phyloP scores from a whole-genome alignment of 2,113 vertebrate species.

The Pteronura brasiliensis region DNA sequence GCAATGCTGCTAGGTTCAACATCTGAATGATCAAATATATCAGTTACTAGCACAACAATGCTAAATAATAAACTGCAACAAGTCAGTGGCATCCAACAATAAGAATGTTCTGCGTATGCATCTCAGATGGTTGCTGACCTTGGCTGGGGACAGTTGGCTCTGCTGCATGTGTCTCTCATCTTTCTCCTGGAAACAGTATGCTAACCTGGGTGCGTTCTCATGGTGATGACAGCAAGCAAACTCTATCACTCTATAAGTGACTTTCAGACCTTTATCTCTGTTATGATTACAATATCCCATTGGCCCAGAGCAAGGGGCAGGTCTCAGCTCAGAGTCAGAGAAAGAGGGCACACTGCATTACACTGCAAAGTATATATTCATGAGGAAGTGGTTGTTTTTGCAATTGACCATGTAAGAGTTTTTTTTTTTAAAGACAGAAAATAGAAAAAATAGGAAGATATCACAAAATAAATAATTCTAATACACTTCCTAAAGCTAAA shows the following conservation, averaged over 20 bases:
- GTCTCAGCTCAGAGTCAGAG: not conserved
- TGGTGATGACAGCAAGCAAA: not conserved
- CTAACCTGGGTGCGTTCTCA: not conserved
- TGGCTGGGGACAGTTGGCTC: not conserved
- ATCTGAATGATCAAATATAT: not conserved
- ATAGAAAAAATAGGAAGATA: not conserved
- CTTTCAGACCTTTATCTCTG: not conserved
- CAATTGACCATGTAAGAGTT: not conserved
- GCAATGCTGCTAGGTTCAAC: not conserved
- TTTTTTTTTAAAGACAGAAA: not conserved
- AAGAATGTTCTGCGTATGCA: not conserved
- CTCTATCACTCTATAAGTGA: not conserved
- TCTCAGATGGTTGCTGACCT: not conserved
- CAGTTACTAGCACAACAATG: not conserved
- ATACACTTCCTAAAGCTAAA: conserved; percentile 11
- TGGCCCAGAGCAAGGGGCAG: not conserved
- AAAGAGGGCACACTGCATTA: not conserved
- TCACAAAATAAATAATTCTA: conserved; percentile 27
- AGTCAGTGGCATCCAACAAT: not conserved
- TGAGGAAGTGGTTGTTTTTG: not conserved
- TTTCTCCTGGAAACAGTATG: not conserved
- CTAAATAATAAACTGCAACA: not conserved
- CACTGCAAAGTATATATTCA: not conserved
- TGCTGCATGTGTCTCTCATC: not conserved
- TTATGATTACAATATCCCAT: not conserved